Evolutionary conservation across 2,113 vertebrate species (phyloP), one percentile per base, ranked within the genome.

Genomic region (Dicrurus megarhynchus): DNA sequence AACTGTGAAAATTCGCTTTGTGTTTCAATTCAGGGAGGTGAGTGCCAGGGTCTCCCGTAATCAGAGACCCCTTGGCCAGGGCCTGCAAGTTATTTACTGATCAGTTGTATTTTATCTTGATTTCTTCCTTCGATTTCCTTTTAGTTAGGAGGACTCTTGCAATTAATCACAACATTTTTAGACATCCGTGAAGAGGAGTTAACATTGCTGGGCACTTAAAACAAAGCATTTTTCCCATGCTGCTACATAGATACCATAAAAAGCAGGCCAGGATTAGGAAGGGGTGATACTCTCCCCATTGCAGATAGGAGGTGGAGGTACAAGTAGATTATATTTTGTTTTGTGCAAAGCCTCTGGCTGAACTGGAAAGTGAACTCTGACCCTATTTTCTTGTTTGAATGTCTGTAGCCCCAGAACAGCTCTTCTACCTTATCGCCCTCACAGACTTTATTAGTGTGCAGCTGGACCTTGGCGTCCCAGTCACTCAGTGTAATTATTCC

Each of bases 391-490:
- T 80, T 47, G 28, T 68, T 53, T 41, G 44, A 55, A 76, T 65
- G 9, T 21, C 52, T 60, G 46, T 46, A 89, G 71, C 8, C 17
- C 22, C 28, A 87, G 73, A 71, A 21, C 7, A 53, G 14, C 21
- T 59, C 46, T 57, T 61, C 64, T 22, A 3, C 47, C 52, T 78
- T 55, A 1, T 26, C 26, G 73, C 52, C n/a, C 22, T 84, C 64
- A 16, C 20, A 50, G 89, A 53, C 18, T 86, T 96, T n/a, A 37
- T 52, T 52, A 64, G 50, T 1, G 0, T 44, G 49, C 0, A 1
- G 15, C 65, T 88, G 92, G 92, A 84, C 88, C 53, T 84, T 65
- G 53, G 79, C 0, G 0, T 86, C 56, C 56, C 37, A 56, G 3
- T 37, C 44, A 28, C 28, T 77, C 27, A 3, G 63, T n/a, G 47